Percentiles rank a stretch among this genome's conserved stretches.
phyloP scores from a whole-genome alignment of 2,888 invertebrate species.

The Cataglyphis albicans region DNA sequence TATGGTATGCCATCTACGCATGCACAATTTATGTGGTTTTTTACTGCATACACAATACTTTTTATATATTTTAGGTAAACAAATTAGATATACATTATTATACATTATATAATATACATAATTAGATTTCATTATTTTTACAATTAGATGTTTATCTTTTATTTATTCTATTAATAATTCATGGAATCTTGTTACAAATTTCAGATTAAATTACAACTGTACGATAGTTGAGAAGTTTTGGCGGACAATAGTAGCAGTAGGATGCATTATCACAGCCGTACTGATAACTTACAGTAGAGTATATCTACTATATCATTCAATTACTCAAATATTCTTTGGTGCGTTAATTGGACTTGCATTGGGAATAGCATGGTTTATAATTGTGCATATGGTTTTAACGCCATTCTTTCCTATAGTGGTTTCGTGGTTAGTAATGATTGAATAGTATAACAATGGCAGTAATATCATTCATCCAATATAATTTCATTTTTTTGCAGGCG shows the following conservation, averaged over 20 bases:
- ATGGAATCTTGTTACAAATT: constrained; percentile 59
- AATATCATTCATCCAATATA: neutral
- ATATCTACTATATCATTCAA: constrained; percentile 95
- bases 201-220: constrained; percentile 93
- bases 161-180: neutral
- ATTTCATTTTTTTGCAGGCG: constrained; percentile 88
- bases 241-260: constrained; percentile 89
- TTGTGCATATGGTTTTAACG: constrained; percentile 93
- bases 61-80: constrained; percentile 94
- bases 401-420: constrained; percentile 95
- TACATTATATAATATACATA: too few relatives aligned
- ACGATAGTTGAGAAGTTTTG: constrained; percentile 92
- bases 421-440: constrained; percentile 90
- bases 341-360: constrained; percentile 91
- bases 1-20: constrained; percentile 97
- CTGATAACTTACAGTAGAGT: constrained; percentile 91
- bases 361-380: constrained; percentile 93
- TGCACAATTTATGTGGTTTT: constrained; percentile 97
- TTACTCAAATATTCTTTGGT: constrained; percentile 93
- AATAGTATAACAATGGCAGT: neutral
- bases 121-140: neutral
- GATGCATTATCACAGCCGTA: constrained; percentile 88
- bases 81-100: neutral
- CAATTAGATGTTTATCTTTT: constrained; percentile 3
- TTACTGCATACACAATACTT: constrained; percentile 93